Conservation (phyloP, 1,140 invertebrate genomes). For the Medauroidea extradentata region DNA sequence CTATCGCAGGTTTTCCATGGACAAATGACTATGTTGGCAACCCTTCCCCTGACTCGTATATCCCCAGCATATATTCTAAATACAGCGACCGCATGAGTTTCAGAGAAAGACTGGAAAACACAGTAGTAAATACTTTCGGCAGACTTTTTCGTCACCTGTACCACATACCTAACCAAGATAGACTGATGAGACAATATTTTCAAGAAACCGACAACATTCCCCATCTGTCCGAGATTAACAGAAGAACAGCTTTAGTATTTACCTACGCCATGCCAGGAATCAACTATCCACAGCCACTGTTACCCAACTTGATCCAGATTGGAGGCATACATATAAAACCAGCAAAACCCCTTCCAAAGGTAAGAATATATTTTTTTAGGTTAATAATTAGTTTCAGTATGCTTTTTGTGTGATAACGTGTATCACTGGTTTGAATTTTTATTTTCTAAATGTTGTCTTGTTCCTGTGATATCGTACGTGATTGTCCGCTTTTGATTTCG, state of each 20-base stretch:
- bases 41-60: not conserved
- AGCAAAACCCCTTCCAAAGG: conserved; percentile 25
- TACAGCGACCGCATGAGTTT: not conserved
- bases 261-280: conserved; percentile 58
- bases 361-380: too few relatives aligned
- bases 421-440: too few relatives aligned
- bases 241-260: conserved; percentile 53
- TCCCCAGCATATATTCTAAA: not conserved
- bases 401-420: too few relatives aligned
- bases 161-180: conserved; percentile 42
- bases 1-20: conserved; percentile 1
- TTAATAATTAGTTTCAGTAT: too few relatives aligned
- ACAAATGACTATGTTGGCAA: not conserved
- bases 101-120: not conserved
- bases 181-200: conserved; percentile 41
- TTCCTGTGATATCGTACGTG: too few relatives aligned
- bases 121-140: not conserved
- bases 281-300: conserved; percentile 52
- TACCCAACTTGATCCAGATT: conserved; percentile 52
- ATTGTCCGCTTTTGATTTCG: too few relatives aligned
- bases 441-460: too few relatives aligned
- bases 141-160: not conserved
- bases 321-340: conserved; percentile 49
- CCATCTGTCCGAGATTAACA: conserved; percentile 19
- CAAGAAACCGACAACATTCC: conserved; percentile 1